Conservation (phyloP, 2,113 vertebrate species). For the Gila orcuttii region DNA sequence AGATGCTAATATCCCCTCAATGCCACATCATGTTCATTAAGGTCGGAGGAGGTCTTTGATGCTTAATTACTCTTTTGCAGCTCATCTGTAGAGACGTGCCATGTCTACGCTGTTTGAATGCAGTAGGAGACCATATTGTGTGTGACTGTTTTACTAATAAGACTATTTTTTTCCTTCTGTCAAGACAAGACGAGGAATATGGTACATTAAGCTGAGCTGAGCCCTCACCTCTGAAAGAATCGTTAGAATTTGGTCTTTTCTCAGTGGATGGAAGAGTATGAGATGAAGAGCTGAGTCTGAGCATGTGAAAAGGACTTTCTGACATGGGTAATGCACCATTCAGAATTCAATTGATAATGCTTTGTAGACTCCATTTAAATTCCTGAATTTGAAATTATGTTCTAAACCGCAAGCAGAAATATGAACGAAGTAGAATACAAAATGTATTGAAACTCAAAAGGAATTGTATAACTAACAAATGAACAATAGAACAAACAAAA, state of each 20-base stretch:
- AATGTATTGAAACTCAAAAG: neutral
- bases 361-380: neutral
- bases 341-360: neutral
- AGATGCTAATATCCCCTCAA: conserved; percentile 48
- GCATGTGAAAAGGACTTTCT: neutral
- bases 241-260: neutral
- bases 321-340: neutral
- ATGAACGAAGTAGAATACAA: neutral
- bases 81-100: neutral
- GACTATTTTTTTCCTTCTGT: neutral
- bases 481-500: neutral
- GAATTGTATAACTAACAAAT: neutral
- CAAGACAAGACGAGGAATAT: neutral
- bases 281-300: neutral
- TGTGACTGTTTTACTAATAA: conserved; percentile 51
- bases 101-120: neutral
- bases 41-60: conserved; percentile 44
- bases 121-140: neutral
- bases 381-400: neutral
- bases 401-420: neutral
- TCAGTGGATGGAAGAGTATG: neutral
- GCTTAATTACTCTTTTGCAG: conserved; percentile 48
- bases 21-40: conserved; percentile 38
- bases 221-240: neutral
- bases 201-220: neutral